These are phyloP conservation scores for Cataglyphis altisquamis DNA, from an alignment of 2,888 invertebrate species.

Conservation along the genomic window DNA sequence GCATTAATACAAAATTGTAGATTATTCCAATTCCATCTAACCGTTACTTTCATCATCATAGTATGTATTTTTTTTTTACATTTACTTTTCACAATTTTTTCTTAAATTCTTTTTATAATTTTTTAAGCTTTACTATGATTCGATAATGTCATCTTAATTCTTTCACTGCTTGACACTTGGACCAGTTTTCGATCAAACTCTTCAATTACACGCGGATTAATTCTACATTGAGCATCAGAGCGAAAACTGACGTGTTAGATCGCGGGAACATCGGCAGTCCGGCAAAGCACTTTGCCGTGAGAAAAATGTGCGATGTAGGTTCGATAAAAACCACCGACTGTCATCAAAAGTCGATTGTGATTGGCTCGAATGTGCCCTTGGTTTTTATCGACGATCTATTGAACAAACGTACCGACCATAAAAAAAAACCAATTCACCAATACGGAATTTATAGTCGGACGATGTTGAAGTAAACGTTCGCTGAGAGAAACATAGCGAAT, in stretches of 20 bases:
- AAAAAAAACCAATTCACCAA: neutral
- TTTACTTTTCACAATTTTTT: too few species aligned
- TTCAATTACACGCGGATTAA: constrained; percentile 14
- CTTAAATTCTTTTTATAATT: too few species aligned
- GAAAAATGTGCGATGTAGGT: constrained; percentile 12
- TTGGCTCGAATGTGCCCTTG: constrained; percentile 12
- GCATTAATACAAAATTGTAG: neutral
- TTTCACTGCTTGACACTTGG: constrained; percentile 16
- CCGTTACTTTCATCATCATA: neutral
- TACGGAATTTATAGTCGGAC: constrained; percentile 21
- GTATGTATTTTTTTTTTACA: neutral
- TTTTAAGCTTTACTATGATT: neutral
- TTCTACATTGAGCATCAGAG: neutral
- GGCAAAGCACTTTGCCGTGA: constrained; percentile 23
- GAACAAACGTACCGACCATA: constrained; percentile 24
- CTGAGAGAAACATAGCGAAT: neutral
- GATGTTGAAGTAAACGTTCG: constrained; percentile 22
- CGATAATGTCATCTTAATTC: neutral
- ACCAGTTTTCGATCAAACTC: constrained; percentile 37
- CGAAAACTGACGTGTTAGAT: constrained; percentile 29
- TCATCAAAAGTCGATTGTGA: constrained; percentile 48
- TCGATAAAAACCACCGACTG: constrained; percentile 40
- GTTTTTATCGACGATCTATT: constrained; percentile 24
- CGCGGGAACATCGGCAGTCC: constrained; percentile 15
- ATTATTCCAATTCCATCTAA: neutral